phyloP scores from a whole-genome alignment of 1,140 invertebrate species.

The Saxidomus purpurata region DNA sequence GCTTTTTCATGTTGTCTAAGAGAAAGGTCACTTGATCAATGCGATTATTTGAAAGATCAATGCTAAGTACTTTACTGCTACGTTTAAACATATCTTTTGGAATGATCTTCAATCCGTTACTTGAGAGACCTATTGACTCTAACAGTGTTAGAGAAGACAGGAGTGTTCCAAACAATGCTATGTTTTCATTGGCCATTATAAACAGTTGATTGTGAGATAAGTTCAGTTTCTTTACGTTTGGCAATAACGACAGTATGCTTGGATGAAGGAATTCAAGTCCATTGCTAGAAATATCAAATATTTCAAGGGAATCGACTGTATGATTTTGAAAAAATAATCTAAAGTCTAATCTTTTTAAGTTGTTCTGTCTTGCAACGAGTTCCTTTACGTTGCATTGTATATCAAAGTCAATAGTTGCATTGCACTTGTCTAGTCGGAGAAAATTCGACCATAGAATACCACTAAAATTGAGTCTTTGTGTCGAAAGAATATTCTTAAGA shows the following conservation, averaged over 20 bases:
- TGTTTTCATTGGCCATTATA: background rate
- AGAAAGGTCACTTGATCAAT: background rate
- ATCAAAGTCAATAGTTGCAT: too few relatives aligned
- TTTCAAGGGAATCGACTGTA: background rate
- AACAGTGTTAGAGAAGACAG: background rate
- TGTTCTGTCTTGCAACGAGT: background rate
- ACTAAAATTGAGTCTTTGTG: too few relatives aligned
- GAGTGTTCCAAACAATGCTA: background rate
- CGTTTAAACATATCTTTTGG: background rate
- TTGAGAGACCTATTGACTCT: background rate
- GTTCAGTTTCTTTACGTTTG: background rate
- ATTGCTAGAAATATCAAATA: background rate
- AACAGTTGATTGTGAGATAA: background rate
- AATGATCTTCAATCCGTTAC: background rate
- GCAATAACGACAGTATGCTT: background rate
- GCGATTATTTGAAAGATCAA: background rate
- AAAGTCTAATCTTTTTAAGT: background rate
- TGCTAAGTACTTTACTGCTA: background rate
- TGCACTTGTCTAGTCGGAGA: too few relatives aligned
- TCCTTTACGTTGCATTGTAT: too few relatives aligned
- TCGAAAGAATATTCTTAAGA: too few relatives aligned
- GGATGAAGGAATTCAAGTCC: slow-evolving; percentile 1
- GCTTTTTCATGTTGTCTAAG: background rate
- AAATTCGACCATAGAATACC: too few relatives aligned
- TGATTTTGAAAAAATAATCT: background rate